Conservation (phyloP, 1,140 invertebrate genomes). For the Cheumatopsyche charites region DNA sequence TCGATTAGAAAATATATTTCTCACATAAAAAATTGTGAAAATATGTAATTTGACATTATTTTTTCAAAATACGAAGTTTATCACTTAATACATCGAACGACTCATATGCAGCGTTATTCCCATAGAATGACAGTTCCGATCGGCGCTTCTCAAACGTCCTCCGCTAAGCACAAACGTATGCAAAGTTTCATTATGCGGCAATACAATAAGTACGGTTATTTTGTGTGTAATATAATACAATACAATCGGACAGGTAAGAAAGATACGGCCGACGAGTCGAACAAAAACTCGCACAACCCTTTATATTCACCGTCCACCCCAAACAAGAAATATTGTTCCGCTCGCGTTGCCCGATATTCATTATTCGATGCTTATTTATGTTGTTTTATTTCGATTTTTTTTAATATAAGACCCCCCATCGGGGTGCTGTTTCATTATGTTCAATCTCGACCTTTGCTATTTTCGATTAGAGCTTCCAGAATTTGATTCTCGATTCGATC, state of each 20-base stretch:
- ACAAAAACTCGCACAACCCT: slow-evolving; percentile 31
- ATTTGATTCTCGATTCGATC: neutral
- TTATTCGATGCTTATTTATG: neutral
- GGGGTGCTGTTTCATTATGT: neutral
- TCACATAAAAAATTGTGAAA: too few relatives aligned
- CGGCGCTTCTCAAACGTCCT: neutral
- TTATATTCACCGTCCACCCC: slow-evolving; percentile 19
- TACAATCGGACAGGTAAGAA: slow-evolving; percentile 24
- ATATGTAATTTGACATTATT: too few relatives aligned
- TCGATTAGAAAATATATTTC: too few relatives aligned
- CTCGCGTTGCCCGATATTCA: slow-evolving; percentile 17
- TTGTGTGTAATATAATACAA: neutral
- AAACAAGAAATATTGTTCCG: slow-evolving; percentile 21
- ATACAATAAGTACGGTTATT: neutral
- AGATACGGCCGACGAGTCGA: slow-evolving; percentile 18
- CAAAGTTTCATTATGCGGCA: neutral
- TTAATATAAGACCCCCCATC: neutral
- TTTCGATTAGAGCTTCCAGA: neutral
- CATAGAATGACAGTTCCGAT: neutral
- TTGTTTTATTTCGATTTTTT: neutral
- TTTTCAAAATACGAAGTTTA: too few relatives aligned
- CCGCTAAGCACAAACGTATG: neutral
- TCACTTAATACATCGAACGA: slow-evolving; percentile 5
- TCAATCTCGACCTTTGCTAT: neutral
- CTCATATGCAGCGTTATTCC: neutral